phyloP scores from a whole-genome alignment of 1,140 invertebrate species.

The Drosophila ironensis region DNA sequence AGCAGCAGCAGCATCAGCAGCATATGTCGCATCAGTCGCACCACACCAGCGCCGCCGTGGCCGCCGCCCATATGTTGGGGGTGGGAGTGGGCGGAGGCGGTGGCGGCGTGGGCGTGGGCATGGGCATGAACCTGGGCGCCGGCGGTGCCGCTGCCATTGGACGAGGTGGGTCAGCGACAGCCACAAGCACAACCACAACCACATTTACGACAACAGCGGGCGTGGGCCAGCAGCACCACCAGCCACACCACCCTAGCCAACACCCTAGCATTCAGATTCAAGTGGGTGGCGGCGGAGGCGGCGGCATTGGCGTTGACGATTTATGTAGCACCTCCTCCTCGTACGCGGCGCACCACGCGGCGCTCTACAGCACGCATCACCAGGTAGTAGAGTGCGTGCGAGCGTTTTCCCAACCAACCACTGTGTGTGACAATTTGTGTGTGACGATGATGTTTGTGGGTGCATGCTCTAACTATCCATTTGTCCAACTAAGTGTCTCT shows the following conservation, averaged over 20 bases:
- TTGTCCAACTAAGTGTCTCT: no score
- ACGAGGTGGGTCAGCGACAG: slow-evolving; percentile 77
- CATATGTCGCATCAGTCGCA: slow-evolving; percentile 24
- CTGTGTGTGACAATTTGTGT: slow-evolving; percentile 24
- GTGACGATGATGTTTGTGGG: no score
- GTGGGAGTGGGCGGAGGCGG: slow-evolving; percentile 21
- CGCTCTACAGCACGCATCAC: slow-evolving; percentile 75
- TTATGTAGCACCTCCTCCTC: slow-evolving; percentile 69
- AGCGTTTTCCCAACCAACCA: slow-evolving; percentile 28
- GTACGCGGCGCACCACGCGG: slow-evolving; percentile 66
- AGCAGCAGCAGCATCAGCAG: slow-evolving; percentile 41
- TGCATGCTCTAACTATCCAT: slow-evolving; percentile 52
- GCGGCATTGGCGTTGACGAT: slow-evolving; percentile 44
- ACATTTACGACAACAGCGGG: slow-evolving; percentile 61
- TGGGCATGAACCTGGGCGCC: slow-evolving; percentile 39
- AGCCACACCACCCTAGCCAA: slow-evolving; percentile 42
- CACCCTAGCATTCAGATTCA: slow-evolving; percentile 61
- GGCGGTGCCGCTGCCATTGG: slow-evolving; percentile 42
- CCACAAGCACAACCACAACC: slow-evolving; percentile 53
- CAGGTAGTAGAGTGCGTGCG: slow-evolving; percentile 70
- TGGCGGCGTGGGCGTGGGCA: slow-evolving; percentile 7
- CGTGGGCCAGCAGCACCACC: slow-evolving; percentile 35
- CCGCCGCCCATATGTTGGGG: slow-evolving; percentile 54
- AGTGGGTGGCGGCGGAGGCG: slow-evolving; percentile 51
- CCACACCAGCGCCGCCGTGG: slow-evolving; percentile 56